These are phyloP conservation scores for Drosophila asahinai DNA, from an alignment of 1,140 invertebrate genomes.

Conservation along the genomic window DNA sequence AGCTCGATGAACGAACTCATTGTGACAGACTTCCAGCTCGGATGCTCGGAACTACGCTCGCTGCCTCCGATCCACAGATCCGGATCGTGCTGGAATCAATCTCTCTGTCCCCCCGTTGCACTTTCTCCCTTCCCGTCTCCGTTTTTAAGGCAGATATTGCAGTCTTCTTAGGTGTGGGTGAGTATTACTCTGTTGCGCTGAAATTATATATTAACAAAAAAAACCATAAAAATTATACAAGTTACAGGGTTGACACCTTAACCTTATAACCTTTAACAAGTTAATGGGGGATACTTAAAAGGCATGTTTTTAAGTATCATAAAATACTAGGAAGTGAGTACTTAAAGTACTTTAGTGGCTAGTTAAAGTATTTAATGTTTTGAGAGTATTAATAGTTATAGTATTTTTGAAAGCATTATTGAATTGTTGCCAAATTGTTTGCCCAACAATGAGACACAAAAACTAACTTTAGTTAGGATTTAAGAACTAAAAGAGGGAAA, in stretches of 20 bases:
- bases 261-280: neutral
- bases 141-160: constrained; percentile 48
- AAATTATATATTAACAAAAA: constrained; percentile 7
- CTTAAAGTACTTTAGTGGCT: neutral
- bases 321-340: neutral
- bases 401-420: no score
- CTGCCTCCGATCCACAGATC: constrained; percentile 2
- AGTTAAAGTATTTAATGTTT: neutral
- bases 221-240: neutral
- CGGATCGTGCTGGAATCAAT: constrained; percentile 15
- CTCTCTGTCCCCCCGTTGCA: constrained; percentile 6
- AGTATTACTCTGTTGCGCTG: neutral
- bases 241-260: no score
- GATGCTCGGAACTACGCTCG: neutral
- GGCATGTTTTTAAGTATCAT: no score
- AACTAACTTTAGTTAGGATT: neutral
- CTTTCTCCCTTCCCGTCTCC: constrained; percentile 6
- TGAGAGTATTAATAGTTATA: neutral
- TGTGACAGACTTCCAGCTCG: constrained; percentile 13
- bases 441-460: no score
- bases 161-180: constrained; percentile 27
- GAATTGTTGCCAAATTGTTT: neutral
- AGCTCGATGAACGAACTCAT: constrained; percentile 81
- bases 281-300: neutral
- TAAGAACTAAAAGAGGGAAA: neutral